These are phyloP conservation scores for Struthidea cinerea DNA, from an alignment of 2,113 vertebrate genomes.

Conservation along the genomic window DNA sequence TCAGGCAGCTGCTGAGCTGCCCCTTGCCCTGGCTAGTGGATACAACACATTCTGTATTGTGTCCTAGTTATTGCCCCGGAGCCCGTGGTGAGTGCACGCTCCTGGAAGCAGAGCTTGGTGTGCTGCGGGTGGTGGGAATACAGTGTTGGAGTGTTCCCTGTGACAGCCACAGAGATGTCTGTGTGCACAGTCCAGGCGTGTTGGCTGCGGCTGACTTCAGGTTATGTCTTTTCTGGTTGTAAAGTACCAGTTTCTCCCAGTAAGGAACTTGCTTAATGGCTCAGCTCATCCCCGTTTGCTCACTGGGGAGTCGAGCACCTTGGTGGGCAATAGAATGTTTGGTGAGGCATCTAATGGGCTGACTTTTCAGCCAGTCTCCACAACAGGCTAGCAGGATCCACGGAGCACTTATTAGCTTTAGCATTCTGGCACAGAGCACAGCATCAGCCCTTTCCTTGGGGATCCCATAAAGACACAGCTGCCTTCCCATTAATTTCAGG, in stretches of 20 bases:
- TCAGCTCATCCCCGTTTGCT: background rate
- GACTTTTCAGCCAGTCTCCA: background rate
- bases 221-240: background rate
- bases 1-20: background rate
- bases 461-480: background rate
- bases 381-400: background rate
- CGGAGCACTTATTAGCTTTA: background rate
- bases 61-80: accelerated
- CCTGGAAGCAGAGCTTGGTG: background rate
- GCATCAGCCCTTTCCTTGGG: background rate
- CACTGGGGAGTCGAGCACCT: background rate
- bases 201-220: background rate
- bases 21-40: background rate
- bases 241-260: background rate
- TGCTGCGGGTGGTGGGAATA: background rate
- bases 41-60: background rate
- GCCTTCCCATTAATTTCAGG: background rate
- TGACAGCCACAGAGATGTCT: background rate
- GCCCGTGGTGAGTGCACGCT: background rate
- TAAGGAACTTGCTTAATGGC: background rate
- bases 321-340: background rate
- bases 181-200: background rate
- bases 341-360: background rate
- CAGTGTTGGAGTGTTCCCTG: background rate
- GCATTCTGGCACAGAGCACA: background rate